These are phyloP conservation scores for Pemphigus obesinymphae DNA, from an alignment of 1,140 invertebrate species.

Conservation along the genomic window DNA sequence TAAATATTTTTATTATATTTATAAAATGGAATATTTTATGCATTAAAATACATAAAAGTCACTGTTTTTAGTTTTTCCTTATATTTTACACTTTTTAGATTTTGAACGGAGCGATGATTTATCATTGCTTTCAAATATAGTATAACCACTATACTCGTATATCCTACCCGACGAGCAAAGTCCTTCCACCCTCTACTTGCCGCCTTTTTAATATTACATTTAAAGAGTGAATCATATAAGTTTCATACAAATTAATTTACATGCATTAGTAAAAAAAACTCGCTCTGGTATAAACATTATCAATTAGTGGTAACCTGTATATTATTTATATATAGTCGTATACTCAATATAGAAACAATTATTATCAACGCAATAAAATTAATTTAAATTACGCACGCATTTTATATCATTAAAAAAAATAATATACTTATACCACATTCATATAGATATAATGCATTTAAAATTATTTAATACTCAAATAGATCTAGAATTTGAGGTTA, in stretches of 20 bases:
- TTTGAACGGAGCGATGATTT: no score
- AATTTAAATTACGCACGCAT: not conserved
- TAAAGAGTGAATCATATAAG: not conserved
- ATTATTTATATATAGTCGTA: no score
- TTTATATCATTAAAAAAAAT: not conserved
- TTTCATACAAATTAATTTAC: not conserved
- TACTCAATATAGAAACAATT: not conserved
- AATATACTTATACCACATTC: not conserved
- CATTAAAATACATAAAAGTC: no score
- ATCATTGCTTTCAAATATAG: no score
- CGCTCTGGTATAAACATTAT: not conserved
- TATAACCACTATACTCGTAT: no score
- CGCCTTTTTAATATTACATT: no score
- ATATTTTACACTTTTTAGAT: no score
- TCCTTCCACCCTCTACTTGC: no score
- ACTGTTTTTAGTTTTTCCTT: no score
- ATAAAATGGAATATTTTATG: no score
- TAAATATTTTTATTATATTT: no score
- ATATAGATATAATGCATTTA: not conserved
- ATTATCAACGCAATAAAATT: not conserved
- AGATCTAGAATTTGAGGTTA: not conserved
- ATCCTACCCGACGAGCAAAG: no score
- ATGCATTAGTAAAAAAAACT: not conserved
- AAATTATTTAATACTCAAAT: not conserved
- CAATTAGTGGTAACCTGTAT: not conserved